Conservation (phyloP, 1,140 invertebrate species). For the Coenobita brevimanus region DNA sequence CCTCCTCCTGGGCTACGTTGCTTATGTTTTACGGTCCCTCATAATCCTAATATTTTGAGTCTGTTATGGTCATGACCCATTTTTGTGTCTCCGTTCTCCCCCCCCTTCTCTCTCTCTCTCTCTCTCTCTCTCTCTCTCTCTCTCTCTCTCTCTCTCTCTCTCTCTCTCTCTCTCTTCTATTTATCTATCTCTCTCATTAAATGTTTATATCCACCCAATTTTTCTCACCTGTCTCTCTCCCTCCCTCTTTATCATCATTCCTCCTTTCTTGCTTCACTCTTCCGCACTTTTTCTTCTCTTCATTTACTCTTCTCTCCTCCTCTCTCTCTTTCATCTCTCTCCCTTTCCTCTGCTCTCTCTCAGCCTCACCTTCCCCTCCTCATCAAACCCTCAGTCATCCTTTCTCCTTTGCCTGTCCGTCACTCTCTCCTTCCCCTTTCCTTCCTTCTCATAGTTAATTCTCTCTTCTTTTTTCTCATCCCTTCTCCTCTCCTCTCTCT, state of each 20-base stretch:
- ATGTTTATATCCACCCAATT: background rate
- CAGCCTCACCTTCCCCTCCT: slow-evolving; percentile 1
- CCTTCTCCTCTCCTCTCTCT: background rate
- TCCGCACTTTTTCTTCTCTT: too few relatives aligned
- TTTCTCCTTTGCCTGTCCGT: background rate
- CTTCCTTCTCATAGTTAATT: background rate
- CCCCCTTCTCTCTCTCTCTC: background rate
- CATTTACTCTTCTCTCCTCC: too few relatives aligned
- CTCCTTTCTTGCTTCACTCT: background rate
- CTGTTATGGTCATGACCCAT: too few relatives aligned
- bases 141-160: background rate
- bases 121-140: background rate
- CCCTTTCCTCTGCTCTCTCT: slow-evolving; percentile 10
- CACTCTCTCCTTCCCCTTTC: background rate
- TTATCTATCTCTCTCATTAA: background rate
- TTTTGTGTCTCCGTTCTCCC: background rate
- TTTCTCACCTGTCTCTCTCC: background rate
- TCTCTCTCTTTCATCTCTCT: background rate
- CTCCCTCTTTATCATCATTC: background rate
- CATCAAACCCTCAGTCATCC: slow-evolving; percentile 5
- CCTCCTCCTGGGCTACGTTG: background rate
- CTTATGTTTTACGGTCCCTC: background rate
- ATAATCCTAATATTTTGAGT: background rate
- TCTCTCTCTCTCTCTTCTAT: too few relatives aligned
- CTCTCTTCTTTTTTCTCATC: background rate